phyloP scores from a whole-genome alignment of 1,140 invertebrate species.

The Drosophila tristis region DNA sequence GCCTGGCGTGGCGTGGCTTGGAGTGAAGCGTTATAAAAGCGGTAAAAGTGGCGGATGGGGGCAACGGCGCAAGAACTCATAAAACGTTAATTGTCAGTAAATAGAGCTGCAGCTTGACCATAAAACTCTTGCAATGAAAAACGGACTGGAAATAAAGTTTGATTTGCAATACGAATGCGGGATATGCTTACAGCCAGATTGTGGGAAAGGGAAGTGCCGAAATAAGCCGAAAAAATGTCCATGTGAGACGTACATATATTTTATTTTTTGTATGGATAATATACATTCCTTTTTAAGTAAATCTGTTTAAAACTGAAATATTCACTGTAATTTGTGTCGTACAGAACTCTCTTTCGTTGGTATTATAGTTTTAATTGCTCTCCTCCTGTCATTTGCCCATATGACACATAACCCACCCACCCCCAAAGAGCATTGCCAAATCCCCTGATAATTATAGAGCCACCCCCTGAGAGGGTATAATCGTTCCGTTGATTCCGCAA shows the following conservation, averaged over 20 bases:
- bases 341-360: too few species aligned
- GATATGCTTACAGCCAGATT: not conserved
- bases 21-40: slow-evolving; percentile 42
- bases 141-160: not conserved
- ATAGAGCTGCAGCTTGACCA: slow-evolving; percentile 42
- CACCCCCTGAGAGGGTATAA: not conserved
- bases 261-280: too few species aligned
- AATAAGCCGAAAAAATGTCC: too few species aligned
- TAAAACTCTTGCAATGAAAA: slow-evolving; percentile 53
- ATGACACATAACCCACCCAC: too few species aligned
- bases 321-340: too few species aligned
- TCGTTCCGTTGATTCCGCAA: slow-evolving; percentile 23
- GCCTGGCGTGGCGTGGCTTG: not conserved
- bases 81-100: slow-evolving; percentile 63
- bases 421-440: too few species aligned
- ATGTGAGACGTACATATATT: not conserved
- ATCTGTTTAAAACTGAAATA: not conserved
- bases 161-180: not conserved
- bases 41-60: not conserved
- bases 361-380: too few species aligned
- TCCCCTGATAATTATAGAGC: too few species aligned
- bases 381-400: too few species aligned
- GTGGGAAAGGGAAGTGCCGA: too few species aligned
- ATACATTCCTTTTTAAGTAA: too few species aligned
- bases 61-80: slow-evolving; percentile 21